Evolutionary conservation across 2,888 invertebrate genomes (phyloP).

Genomic region (Phlogophora meticulosa): DNA sequence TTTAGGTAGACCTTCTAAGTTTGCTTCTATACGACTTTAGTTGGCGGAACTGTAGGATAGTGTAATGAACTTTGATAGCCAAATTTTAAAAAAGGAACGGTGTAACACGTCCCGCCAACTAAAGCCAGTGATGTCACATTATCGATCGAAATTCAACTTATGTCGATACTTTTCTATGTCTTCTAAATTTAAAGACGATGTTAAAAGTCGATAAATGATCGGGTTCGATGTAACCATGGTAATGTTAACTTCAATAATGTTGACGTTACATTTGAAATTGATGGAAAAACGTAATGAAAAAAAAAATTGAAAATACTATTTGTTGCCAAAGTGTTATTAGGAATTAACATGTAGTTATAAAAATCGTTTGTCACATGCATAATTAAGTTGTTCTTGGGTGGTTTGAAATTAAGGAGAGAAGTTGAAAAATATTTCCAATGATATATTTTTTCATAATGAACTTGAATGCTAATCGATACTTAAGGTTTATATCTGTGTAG

Average conservation of each 20-base stretch:
- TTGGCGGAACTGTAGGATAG: constrained; percentile 73
- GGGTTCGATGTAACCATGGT: constrained; percentile 75
- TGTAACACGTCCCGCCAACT: constrained; percentile 73
- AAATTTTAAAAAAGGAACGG: constrained; percentile 74
- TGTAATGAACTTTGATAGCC: constrained; percentile 80
- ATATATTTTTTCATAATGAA: constrained; percentile 91
- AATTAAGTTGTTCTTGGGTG: constrained; percentile 90
- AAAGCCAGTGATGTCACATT: constrained; percentile 69
- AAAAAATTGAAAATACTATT: constrained; percentile 85
- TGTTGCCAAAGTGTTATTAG: constrained; percentile 92
- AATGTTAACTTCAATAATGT: constrained; percentile 83
- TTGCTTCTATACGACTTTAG: constrained; percentile 70
- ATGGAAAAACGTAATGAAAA: constrained; percentile 73
- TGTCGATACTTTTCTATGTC: constrained; percentile 85
- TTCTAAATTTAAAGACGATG: constrained; percentile 84
- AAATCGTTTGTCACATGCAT: constrained; percentile 90
- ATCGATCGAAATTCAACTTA: constrained; percentile 76
- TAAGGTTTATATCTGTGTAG: constrained; percentile 91
- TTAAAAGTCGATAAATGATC: constrained; percentile 78
- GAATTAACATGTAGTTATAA: constrained; percentile 89
- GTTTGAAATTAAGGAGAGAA: constrained; percentile 89
- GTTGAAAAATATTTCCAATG: constrained; percentile 90
- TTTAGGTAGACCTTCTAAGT: constrained; percentile 75
- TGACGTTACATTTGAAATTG: constrained; percentile 85
- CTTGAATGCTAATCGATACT: constrained; percentile 90